Conservation (phyloP, 1,140 invertebrate genomes). For the Leptestheria dahalacensis region DNA sequence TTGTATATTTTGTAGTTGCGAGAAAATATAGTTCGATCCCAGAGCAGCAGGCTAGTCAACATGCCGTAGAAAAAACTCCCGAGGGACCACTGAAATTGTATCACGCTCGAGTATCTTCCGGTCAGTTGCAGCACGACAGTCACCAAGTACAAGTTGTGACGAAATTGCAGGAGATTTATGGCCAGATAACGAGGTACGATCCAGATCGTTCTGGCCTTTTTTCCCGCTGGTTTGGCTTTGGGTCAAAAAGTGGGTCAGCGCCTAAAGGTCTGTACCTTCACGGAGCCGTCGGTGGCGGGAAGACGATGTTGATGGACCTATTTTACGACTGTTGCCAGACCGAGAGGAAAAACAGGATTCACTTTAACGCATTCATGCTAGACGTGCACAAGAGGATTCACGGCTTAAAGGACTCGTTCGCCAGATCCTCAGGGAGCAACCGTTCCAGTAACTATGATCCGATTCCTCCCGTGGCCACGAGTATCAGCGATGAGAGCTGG, state of each 20-base stretch:
- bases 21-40: too few relatives aligned
- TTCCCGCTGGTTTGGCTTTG: constrained; percentile 30
- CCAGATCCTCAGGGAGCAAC: constrained; percentile 25
- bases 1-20: too few relatives aligned
- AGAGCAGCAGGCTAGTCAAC: too few relatives aligned
- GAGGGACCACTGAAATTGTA: constrained; percentile 22
- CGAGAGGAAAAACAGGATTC: constrained; percentile 61
- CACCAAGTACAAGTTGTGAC: constrained; percentile 51
- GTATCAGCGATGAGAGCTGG: constrained; percentile 70
- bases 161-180: constrained; percentile 50
- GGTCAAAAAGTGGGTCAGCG: constrained; percentile 32
- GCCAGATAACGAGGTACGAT: constrained; percentile 42
- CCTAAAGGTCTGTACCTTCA: constrained; percentile 68
- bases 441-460: constrained; percentile 56
- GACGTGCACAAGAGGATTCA: constrained; percentile 82
- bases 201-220: constrained; percentile 17
- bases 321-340: constrained; percentile 66
- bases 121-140: constrained; percentile 45
- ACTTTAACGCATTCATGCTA: constrained; percentile 96
- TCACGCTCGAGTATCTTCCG: constrained; percentile 30
- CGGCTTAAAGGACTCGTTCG: constrained; percentile 53
- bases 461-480: constrained; percentile 78
- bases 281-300: constrained; percentile 80
- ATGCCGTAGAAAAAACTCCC: too few relatives aligned
- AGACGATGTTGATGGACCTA: constrained; percentile 98